phyloP scores from a whole-genome alignment of 2,797 vertebrate species.

The Enteromius afrohamiltoni region DNA sequence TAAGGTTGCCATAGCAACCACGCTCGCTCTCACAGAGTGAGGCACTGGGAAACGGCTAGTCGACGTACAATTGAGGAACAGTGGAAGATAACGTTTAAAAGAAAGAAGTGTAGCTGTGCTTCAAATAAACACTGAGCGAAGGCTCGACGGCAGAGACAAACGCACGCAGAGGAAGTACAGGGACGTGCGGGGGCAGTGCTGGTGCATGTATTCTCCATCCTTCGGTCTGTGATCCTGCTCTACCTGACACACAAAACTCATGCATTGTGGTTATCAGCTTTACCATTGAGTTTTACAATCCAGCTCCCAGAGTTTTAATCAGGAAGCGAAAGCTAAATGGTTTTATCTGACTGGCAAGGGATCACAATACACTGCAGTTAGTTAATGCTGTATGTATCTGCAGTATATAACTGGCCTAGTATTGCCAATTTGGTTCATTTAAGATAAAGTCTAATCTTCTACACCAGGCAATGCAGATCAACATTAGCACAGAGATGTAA shows the following conservation, averaged over 20 bases:
- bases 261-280: constrained; percentile 1
- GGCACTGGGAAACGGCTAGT: constrained; percentile 20
- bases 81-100: constrained; percentile 2
- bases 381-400: background rate
- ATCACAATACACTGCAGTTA: background rate
- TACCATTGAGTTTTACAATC: background rate
- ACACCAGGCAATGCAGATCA: background rate
- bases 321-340: background rate
- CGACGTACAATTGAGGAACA: constrained; percentile 8
- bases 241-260: background rate
- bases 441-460: background rate
- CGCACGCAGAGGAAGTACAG: background rate
- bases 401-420: background rate
- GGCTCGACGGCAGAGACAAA: background rate
- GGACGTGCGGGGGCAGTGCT: background rate
- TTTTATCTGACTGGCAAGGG: background rate
- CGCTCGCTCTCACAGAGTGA: constrained; percentile 18
- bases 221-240: background rate
- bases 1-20: constrained; percentile 54
- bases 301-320: background rate
- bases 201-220: constrained; percentile 7
- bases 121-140: background rate
- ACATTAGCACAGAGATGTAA: background rate
- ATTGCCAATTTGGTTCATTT: background rate
- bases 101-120: constrained; percentile 25